Percentiles rank a stretch among this genome's conserved stretches.
Evolutionary conservation across 1,140 invertebrate species (phyloP).

Genomic region (Ladona fulva): DNA sequence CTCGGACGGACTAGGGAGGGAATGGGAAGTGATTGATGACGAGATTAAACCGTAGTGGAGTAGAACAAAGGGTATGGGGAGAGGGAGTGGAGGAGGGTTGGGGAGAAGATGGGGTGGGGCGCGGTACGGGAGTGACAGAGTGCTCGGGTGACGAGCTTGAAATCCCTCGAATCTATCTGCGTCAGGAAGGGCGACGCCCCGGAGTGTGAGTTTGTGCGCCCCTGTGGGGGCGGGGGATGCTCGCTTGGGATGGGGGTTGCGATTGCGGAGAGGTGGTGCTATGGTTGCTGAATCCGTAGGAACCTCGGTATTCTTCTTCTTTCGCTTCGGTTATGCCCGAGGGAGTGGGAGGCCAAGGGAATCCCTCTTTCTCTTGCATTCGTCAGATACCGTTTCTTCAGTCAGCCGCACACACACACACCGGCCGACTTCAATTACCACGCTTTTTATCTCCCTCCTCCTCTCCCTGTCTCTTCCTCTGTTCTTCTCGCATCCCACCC

Average conservation of each 20-base stretch:
- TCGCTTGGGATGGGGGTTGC: not conserved
- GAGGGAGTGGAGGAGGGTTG: not conserved
- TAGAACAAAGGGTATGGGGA: not conserved
- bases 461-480: not conserved
- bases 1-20: not conserved
- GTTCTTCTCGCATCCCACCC: not conserved
- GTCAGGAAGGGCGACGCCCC: not conserved
- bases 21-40: not conserved
- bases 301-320: too few species aligned
- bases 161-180: slow-evolving; percentile 8
- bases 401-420: not conserved
- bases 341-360: not conserved
- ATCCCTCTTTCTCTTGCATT: not conserved
- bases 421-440: not conserved
- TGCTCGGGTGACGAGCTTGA: not conserved
- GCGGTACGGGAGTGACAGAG: not conserved
- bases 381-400: not conserved
- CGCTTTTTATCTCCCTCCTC: not conserved
- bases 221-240: not conserved
- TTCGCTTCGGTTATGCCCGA: not conserved
- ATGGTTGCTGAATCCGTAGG: too few species aligned
- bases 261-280: too few species aligned
- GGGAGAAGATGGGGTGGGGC: not conserved
- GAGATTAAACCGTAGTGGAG: slow-evolving; percentile 8
- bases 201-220: not conserved